Evolutionary conservation across 2,888 invertebrate genomes (phyloP).

Genomic region (Oscheius sp.): DNA sequence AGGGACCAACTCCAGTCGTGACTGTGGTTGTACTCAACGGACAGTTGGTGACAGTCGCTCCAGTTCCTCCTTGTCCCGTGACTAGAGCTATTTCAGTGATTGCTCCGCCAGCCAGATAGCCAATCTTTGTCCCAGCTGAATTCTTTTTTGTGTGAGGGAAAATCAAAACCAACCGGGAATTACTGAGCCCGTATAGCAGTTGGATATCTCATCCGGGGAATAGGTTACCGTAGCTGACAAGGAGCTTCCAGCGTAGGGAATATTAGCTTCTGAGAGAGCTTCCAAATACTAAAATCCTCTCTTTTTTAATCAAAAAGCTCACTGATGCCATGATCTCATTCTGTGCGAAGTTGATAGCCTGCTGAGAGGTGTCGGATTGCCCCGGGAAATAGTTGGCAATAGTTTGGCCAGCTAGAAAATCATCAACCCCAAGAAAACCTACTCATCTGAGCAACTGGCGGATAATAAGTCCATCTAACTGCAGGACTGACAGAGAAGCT

Average conservation of each 20-base stretch:
- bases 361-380: conserved; percentile 27
- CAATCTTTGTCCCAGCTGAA: conserved; percentile 31
- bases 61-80: conserved; percentile 20
- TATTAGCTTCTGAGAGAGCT: conserved; percentile 22
- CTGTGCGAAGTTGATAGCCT: conserved; percentile 30
- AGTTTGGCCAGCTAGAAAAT: background rate
- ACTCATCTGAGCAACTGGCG: conserved; percentile 21
- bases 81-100: conserved; percentile 27
- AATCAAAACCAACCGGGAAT: conserved; percentile 19
- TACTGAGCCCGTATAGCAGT: conserved; percentile 27
- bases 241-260: conserved; percentile 4
- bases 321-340: conserved; percentile 34
- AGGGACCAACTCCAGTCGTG: conserved; percentile 19
- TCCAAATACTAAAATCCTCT: conserved; percentile 28
- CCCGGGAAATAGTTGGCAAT: conserved; percentile 34
- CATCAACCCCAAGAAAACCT: background rate
- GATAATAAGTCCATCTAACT: conserved; percentile 32
- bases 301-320: background rate
- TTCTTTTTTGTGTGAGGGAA: background rate
- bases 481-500: conserved; percentile 27
- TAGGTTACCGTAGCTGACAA: conserved; percentile 29
- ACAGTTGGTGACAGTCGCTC: conserved; percentile 22
- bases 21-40: conserved; percentile 19
- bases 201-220: conserved; percentile 31
- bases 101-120: conserved; percentile 31